Conservation (phyloP, 2,888 invertebrate genomes). For the Metellina segmentata region DNA sequence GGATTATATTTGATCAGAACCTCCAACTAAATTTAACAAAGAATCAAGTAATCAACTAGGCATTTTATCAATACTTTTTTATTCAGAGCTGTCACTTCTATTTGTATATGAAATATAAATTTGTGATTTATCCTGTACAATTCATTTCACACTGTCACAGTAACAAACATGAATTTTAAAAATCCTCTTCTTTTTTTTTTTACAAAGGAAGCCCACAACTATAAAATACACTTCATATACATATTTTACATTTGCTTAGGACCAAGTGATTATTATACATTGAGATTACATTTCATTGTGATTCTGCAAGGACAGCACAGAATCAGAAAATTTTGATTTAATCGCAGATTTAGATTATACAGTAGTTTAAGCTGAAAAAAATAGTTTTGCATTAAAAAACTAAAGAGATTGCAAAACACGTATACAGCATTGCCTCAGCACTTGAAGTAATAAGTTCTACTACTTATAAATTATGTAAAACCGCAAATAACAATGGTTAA, state of each 20-base stretch:
- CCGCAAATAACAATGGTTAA: background rate
- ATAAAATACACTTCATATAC: slow-evolving; percentile 53
- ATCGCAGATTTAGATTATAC: background rate
- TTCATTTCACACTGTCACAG: slow-evolving; percentile 27
- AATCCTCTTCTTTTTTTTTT: slow-evolving; percentile 48
- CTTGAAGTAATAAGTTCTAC: background rate
- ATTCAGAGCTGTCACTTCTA: slow-evolving; percentile 40
- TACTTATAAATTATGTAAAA: background rate
- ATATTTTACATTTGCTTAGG: slow-evolving; percentile 29
- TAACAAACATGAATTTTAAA: slow-evolving; percentile 51
- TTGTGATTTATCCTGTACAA: slow-evolving; percentile 49
- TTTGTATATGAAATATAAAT: slow-evolving; percentile 68
- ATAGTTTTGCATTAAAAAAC: background rate
- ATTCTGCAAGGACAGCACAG: background rate
- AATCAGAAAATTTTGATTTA: background rate
- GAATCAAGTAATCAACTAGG: slow-evolving; percentile 13
- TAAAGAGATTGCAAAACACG: background rate
- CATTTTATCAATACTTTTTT: slow-evolving; percentile 55
- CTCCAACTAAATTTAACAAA: background rate
- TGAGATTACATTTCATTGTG: background rate
- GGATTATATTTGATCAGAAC: background rate
- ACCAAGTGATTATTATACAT: slow-evolving; percentile 47
- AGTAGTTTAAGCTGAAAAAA: background rate
- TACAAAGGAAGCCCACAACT: slow-evolving; percentile 75
- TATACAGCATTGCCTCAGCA: background rate